phyloP scores from a whole-genome alignment of 2,888 invertebrate species.

The Drosophila kambysellisi region DNA sequence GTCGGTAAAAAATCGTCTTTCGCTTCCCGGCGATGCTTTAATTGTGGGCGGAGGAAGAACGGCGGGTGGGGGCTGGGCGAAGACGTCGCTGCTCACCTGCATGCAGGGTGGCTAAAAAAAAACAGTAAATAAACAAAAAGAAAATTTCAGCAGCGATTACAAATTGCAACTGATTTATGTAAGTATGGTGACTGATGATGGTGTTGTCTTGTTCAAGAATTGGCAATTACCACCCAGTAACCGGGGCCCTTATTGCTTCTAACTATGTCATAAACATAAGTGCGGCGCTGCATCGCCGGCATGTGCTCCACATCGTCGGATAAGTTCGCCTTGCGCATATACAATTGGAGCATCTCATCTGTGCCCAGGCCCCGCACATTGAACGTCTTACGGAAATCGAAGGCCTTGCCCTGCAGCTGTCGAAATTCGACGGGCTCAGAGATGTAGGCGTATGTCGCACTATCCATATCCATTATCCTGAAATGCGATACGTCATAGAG shows the following conservation, averaged over 20 bases:
- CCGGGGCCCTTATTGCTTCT: conserved; percentile 81
- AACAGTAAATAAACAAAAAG: conserved; percentile 3
- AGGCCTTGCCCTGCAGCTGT: conserved; percentile 71
- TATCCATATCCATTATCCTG: conserved; percentile 68
- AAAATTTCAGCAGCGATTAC: conserved; percentile 23
- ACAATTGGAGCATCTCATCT: conserved; percentile 81
- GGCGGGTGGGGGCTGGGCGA: conserved; percentile 63
- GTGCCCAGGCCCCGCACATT: conserved; percentile 78
- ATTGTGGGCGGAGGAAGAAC: conserved; percentile 65
- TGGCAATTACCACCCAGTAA: conserved; percentile 80
- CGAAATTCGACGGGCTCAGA: conserved; percentile 78
- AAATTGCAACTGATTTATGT: conserved; percentile 3
- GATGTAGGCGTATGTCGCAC: conserved; percentile 65
- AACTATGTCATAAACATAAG: conserved; percentile 82
- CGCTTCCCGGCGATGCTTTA: conserved; percentile 33
- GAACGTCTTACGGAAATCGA: conserved; percentile 81
- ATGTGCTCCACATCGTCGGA: conserved; percentile 74
- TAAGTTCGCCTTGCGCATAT: conserved; percentile 76
- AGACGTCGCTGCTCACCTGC: conserved; percentile 68
- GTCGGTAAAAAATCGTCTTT: conserved; percentile 35
- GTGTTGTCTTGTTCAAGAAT: background rate
- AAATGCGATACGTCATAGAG: conserved; percentile 48
- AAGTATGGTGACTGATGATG: conserved; percentile 1
- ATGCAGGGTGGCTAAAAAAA: conserved; percentile 64
- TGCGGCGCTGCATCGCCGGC: conserved; percentile 73